Base-by-base conservation (phyloP, 2,888 invertebrate genomes). In the Agapostemon virescens region DNA sequence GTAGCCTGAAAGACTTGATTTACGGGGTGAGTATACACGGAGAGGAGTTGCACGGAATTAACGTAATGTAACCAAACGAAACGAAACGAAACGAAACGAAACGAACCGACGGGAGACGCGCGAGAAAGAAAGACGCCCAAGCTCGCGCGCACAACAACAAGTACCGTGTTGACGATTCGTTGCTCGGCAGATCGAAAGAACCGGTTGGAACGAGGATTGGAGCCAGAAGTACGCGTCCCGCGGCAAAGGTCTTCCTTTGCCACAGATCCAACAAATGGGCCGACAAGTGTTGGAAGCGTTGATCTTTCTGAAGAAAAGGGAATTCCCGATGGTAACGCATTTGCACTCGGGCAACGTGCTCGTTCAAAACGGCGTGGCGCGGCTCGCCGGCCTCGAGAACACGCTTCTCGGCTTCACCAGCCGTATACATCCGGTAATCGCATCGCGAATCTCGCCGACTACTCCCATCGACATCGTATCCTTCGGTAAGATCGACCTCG, bases 341-440 rank as follows among this genome's bases (percentile, higher is more conserved):
- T 93, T 98, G 85, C 98, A 98, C 93, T 96, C 97, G 72, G 98
- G 98, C 55, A 98, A 98, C 93, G 96, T 98, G 38, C 96, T 98
- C 85, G 95, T 98, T 61, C 98, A 98, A 90, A 98, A 98, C 92
- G 98, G 98, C 30, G 97, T 97, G 0, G 98, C 98, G 69, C 95
- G 98, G 91, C 94, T 98, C 89, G 96, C 97, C 63, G 98, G 97
- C 0, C 93, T 98, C 84, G 98, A 98, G 93, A 98, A 98, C 93
- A 95, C 96, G 0, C 93, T 98, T 73, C 94, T 98, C 64, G 97
- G 97, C 2, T 95, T 96, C 69, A 93, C 94, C 26, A 96, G 97
- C 1, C 95, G 93, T 77, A 93, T 94, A 68, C 93, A 94, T 86
- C 94, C 94, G 1, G 91, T 94, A 40, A 93, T 95, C n/a, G 90